Evolutionary conservation across 35 echinoderm and acorn worm genomes (phyloP), one percentile per base, ranked within the genome.

Genomic region (Strongylocentrotus purpuratus): DNA sequence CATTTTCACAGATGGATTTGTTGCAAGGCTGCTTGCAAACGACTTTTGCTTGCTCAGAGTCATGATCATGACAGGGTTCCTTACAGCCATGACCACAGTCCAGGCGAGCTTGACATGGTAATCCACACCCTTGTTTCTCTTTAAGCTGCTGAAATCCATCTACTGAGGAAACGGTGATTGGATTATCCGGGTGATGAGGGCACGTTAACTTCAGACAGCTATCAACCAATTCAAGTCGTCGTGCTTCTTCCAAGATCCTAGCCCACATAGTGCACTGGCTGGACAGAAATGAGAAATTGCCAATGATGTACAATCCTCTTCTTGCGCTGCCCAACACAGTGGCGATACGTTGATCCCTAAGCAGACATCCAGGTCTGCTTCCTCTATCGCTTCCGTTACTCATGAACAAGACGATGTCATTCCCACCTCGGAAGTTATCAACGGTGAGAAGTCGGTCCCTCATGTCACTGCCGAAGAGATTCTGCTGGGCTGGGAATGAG

Each of bases 81-180:
- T 88, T 95, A 94, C 97, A 98, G 7, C 91, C 88, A 94, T 98
- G 97, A 12, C 97, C 97, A 93, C 97, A 98, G 7, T 94, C 95
- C 52, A 98, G 91, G 14, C 97, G 94, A 47, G 93, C 88, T 85
- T 98, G 96, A 60, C 97, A 98, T 8, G 88, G 86, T 10, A 46
- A 14, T 28, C 45, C 95, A 71, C 97, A 98, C 4, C 97, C 97
- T 92, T 94, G 94, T 41, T 93, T 93, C 85, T 96, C 88, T 31
- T 87, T 92, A 9, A 95, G 93, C 22, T 93, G 13, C 47, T 96
- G 85, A 86, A 98, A 96, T 32, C 96, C 97, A 47, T 96, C 86
- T 25, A 60, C 90, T 22, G 45, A n/a, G 33, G 60, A 91, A 33
- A 96, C 95, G 85, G 45, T 48, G 4, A 92, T 95, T 32, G 46